These are phyloP conservation scores for Acromyrmex charruanus DNA, from an alignment of 1,140 invertebrate species.

Conservation along the genomic window DNA sequence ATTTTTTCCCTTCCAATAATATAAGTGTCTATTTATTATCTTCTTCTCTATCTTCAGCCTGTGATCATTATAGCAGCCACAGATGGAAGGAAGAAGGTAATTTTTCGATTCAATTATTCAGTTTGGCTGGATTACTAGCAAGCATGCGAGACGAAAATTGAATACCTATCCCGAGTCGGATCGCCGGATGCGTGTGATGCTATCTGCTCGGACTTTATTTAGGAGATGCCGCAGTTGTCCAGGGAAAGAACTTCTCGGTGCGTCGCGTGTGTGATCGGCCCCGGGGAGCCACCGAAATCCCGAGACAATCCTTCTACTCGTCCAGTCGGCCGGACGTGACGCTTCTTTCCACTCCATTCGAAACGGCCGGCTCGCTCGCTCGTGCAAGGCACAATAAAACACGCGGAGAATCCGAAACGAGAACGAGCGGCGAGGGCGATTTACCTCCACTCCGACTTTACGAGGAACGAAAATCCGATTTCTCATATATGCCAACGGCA, in stretches of 20 bases:
- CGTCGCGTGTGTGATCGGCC: constrained; percentile 7
- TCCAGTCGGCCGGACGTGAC: constrained; percentile 58
- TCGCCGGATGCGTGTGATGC: constrained; percentile 42
- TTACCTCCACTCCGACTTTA: constrained; percentile 14
- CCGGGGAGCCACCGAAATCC: constrained; percentile 33
- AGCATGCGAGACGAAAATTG: constrained; percentile 43
- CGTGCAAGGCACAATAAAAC: constrained; percentile 31
- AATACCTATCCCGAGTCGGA: constrained; percentile 41
- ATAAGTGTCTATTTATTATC: neutral
- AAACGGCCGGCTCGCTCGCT: constrained; percentile 20
- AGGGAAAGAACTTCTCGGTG: constrained; percentile 2
- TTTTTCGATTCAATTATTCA: constrained; percentile 50
- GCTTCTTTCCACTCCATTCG: constrained; percentile 48
- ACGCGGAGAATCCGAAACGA: constrained; percentile 58
- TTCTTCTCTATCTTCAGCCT: neutral
- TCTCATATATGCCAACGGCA: constrained; percentile 19
- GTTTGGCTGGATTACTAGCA: constrained; percentile 24
- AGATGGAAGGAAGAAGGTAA: neutral
- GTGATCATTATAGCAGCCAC: neutral
- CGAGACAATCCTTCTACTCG: constrained; percentile 63
- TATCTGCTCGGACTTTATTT: constrained; percentile 52
- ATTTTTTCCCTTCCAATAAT: neutral
- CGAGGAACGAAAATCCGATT: constrained; percentile 64
- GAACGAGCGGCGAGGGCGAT: constrained; percentile 23
- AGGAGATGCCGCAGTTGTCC: constrained; percentile 10